These are phyloP conservation scores for Drosophila pseudotakahashii DNA, from an alignment of 2,888 invertebrate genomes.

Conservation along the genomic window DNA sequence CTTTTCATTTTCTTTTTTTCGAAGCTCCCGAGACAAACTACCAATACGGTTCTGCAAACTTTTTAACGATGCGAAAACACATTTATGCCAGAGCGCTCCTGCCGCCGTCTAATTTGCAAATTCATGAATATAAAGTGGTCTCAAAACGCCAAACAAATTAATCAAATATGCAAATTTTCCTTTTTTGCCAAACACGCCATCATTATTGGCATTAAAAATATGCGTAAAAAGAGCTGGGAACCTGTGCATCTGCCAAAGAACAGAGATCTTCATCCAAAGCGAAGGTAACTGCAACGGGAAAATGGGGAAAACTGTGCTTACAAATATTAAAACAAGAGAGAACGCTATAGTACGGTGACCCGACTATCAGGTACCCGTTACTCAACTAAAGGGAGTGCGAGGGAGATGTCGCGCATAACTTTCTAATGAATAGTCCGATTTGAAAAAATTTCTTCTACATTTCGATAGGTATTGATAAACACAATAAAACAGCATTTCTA, in stretches of 20 bases:
- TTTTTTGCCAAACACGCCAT: too few relatives aligned
- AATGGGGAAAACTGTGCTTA: background rate
- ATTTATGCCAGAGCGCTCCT: conserved; percentile 38
- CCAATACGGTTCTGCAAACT: conserved; percentile 35
- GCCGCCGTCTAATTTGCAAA: conserved; percentile 62
- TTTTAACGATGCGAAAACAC: conserved; percentile 49
- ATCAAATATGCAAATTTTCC: conserved; percentile 73
- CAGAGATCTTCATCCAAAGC: background rate
- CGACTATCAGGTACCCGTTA: too few relatives aligned
- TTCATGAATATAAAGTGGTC: conserved; percentile 77
- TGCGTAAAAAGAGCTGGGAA: conserved; percentile 54
- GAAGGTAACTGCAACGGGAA: background rate
- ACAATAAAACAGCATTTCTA: too few relatives aligned
- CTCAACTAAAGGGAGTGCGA: too few relatives aligned
- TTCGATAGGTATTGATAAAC: too few relatives aligned
- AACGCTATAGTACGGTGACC: too few relatives aligned
- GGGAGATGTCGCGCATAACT: too few relatives aligned
- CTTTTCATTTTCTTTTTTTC: background rate
- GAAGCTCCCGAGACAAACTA: conserved; percentile 14
- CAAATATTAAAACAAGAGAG: too few relatives aligned
- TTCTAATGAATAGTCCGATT: too few relatives aligned
- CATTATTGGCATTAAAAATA: conserved; percentile 48
- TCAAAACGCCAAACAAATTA: conserved; percentile 71
- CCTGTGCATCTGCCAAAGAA: conserved; percentile 22
- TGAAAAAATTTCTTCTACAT: too few relatives aligned